phyloP scores from a whole-genome alignment of 1,140 invertebrate species.

The Drosophila triauraria region DNA sequence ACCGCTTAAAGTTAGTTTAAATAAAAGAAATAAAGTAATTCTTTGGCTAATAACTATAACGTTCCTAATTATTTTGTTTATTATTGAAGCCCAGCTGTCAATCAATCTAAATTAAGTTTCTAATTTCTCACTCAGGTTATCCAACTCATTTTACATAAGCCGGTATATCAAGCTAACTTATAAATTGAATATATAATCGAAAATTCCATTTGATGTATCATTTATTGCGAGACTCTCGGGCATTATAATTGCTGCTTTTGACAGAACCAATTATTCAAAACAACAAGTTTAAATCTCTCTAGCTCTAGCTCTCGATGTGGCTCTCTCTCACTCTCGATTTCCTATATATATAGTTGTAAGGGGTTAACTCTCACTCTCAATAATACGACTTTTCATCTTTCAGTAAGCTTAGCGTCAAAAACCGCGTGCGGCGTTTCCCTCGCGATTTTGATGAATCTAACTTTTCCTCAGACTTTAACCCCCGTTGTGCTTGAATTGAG shows the following conservation, averaged over 20 bases:
- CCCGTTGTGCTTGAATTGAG: constrained; percentile 7
- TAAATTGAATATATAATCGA: constrained; percentile 30
- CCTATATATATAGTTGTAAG: constrained; percentile 4
- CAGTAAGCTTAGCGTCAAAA: constrained; percentile 24
- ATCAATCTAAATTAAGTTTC: not conserved
- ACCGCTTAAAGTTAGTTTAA: not conserved
- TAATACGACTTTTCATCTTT: constrained; percentile 28
- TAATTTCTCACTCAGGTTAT: not conserved
- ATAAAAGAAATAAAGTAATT: not conserved
- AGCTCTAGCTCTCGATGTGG: not conserved
- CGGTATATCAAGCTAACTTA: not conserved
- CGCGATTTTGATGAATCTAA: constrained; percentile 48
- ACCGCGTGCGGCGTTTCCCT: constrained; percentile 43
- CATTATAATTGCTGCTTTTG: constrained; percentile 63
- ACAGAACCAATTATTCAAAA: constrained; percentile 76
- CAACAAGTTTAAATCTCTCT: constrained; percentile 21
- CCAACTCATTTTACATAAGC: not conserved
- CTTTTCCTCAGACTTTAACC: constrained; percentile 32
- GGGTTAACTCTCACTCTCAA: constrained; percentile 25
- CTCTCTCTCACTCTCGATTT: constrained; percentile 7
- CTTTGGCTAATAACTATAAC: not conserved
- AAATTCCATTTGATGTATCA: constrained; percentile 39
- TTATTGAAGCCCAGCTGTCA: no score
- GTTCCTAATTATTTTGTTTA: no score
- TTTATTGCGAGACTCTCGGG: constrained; percentile 31